Evolutionary conservation across 53 echinoderm and acorn worm genomes (phyloP).

Genomic region (Crossaster papposus): DNA sequence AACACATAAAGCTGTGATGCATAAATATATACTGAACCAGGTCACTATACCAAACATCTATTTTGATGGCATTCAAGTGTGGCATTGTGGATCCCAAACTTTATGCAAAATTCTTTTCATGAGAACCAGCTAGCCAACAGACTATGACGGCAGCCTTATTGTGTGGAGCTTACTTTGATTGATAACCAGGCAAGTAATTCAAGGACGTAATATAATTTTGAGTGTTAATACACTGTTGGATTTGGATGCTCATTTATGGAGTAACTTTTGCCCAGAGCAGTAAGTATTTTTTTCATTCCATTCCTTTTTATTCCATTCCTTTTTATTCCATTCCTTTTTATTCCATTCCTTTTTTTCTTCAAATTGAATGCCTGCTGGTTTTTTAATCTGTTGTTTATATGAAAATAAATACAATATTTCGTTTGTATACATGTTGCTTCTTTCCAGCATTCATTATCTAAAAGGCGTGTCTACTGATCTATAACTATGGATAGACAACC

Average conservation of each 20-base stretch:
- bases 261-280: neutral
- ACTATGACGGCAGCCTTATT: slow-evolving; percentile 7
- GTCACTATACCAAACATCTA: neutral
- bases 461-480: too few species aligned
- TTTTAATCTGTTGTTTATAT: neutral
- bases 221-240: too few species aligned
- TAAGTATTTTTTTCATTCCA: too few species aligned
- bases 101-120: slow-evolving; percentile 23
- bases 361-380: neutral
- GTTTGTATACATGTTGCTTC: too few species aligned
- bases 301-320: too few species aligned
- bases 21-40: neutral
- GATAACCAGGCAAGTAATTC: slow-evolving; percentile 5
- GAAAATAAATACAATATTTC: too few species aligned
- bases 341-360: neutral
- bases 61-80: neutral
- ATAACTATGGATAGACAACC: too few species aligned
- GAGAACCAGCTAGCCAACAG: neutral
- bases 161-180: slow-evolving; percentile 1
- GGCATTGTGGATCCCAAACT: neutral
- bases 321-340: too few species aligned
- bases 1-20: neutral
- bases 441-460: too few species aligned
- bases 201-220: slow-evolving; percentile 3
- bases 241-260: neutral